Evolutionary conservation across 1,140 invertebrate genomes (phyloP), one percentile per base, ranked within the genome.

Genomic region (Orussus abietinus): DNA sequence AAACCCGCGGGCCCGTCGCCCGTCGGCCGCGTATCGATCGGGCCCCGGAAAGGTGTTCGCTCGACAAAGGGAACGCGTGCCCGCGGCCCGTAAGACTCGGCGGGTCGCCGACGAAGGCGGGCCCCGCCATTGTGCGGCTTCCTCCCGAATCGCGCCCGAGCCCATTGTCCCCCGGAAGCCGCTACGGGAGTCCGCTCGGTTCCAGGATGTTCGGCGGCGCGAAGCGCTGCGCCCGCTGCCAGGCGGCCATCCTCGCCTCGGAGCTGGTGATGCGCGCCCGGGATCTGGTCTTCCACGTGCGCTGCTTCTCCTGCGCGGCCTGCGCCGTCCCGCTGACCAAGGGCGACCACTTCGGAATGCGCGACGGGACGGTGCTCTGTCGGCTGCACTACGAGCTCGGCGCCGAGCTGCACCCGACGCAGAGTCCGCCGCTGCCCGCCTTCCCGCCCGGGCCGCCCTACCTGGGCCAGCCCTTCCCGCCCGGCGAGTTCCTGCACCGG

Each of bases 231-330:
- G 84, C 86, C 17, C 81, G 91, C 38, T 97, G 93, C 72, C 85
- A 91, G 55, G 84, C 86, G 15, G 83, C 85, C n/a, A 91, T 98
- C 45, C 82, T 86, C n/a, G 83, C 92, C 21, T 88, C 90, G 37
- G 93, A 98, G 74, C 68, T 97, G 57, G 93, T 98, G 59, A 97
- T 98, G 94, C 73, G 92, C 39, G 92, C 92, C 3, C 77, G 90
- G 10, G 90, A 93, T 51, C 79, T 90, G 50, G 92, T 96, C 37
- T 97, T 94, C 76, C 95, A 97, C 75, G 84, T 96, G 22, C 85
- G 88, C 54, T 97, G 94, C 74, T 97, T 98, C 76, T 88, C 85
- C 4, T 98, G 95, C 69, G 85, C 88, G 10, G 82, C 88, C n/a
- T 98, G 95, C 75, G 84, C 85, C 64, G 78, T 84, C 10, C 81